These are phyloP conservation scores for Nomia melanderi DNA, from an alignment of 1,140 invertebrate species.

Conservation along the genomic window DNA sequence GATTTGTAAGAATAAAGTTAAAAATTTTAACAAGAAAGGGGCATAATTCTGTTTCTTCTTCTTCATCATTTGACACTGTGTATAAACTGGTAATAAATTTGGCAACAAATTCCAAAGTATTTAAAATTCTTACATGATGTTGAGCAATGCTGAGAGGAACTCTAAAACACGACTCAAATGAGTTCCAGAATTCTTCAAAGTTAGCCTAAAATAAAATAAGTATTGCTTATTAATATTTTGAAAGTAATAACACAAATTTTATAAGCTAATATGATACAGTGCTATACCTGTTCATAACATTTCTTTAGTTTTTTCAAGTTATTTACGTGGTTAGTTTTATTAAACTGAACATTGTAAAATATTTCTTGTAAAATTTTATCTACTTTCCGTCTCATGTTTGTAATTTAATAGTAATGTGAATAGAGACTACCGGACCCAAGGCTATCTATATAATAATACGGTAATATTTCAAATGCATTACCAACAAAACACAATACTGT, in stretches of 20 bases:
- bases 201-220: constrained; percentile 63
- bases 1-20: constrained; percentile 72
- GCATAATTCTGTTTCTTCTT: constrained; percentile 63
- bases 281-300: constrained; percentile 81
- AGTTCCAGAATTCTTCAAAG: constrained; percentile 62
- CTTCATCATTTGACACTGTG: constrained; percentile 51
- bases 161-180: constrained; percentile 68
- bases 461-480: constrained; percentile 24
- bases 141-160: constrained; percentile 69
- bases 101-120: constrained; percentile 82
- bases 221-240: constrained; percentile 12
- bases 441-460: not conserved
- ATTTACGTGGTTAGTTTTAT: constrained; percentile 83
- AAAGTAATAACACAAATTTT: not conserved
- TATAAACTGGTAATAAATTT: constrained; percentile 80
- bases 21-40: constrained; percentile 69
- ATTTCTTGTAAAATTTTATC: constrained; percentile 69
- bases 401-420: not conserved
- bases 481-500: not conserved
- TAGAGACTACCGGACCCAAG: not conserved
- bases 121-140: constrained; percentile 78
- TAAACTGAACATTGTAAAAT: constrained; percentile 83
- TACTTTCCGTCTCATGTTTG: not conserved
- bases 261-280: not conserved
- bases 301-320: constrained; percentile 83